Conservation (phyloP, 2,797 vertebrate species). For the Hephaestus fuliginosus region DNA sequence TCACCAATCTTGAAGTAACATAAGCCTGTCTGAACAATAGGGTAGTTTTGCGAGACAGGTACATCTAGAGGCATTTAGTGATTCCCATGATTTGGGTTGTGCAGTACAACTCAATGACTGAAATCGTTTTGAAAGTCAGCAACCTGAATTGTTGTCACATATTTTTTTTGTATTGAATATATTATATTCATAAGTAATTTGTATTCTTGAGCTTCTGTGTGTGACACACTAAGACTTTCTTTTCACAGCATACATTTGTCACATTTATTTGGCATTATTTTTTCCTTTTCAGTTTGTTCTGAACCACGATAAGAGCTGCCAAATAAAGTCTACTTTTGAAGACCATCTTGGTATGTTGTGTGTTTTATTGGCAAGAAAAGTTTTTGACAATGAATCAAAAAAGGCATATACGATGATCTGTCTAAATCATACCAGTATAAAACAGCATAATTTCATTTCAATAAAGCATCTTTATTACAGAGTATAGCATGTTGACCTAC, state of each 20-base stretch:
- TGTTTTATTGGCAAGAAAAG: constrained; percentile 56
- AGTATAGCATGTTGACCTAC: constrained; percentile 25
- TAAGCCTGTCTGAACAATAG: constrained; percentile 59
- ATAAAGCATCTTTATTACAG: constrained; percentile 26
- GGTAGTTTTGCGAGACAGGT: background rate
- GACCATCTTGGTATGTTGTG: constrained; percentile 39
- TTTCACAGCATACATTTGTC: constrained; percentile 3
- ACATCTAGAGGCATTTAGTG: constrained; percentile 8
- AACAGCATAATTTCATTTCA: constrained; percentile 34
- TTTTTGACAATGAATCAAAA: constrained; percentile 29
- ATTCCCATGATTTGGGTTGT: background rate
- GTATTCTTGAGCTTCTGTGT: constrained; percentile 24
- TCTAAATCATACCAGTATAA: constrained; percentile 44
- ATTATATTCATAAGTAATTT: constrained; percentile 16
- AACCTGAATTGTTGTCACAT: constrained; percentile 16
- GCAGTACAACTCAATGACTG: background rate
- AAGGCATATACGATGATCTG: constrained; percentile 31
- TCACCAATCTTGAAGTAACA: constrained; percentile 89
- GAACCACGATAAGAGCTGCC: constrained; percentile 40
- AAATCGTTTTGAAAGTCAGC: background rate
- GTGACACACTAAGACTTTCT: constrained; percentile 5
- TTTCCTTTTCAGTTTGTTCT: constrained; percentile 18
- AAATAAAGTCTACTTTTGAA: constrained; percentile 71
- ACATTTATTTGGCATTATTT: constrained; percentile 23
- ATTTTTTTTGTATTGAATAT: constrained; percentile 7